Percentiles rank a stretch among this genome's conserved stretches.
Evolutionary conservation across 2,888 invertebrate genomes (phyloP).

Genomic region (Nomada flava): DNA sequence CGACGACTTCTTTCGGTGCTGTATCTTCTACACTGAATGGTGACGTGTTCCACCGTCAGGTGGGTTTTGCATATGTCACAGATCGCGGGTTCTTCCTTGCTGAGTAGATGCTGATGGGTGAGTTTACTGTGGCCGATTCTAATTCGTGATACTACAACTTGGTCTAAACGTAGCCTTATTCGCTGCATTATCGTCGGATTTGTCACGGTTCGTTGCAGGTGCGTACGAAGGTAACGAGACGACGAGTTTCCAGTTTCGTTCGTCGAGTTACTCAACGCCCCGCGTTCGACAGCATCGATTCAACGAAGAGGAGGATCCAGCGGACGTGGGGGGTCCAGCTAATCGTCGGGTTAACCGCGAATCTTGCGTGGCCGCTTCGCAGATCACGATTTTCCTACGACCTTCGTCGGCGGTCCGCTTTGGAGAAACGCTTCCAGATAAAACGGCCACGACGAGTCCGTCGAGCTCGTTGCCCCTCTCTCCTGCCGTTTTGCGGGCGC

Average conservation of each 20-base stretch:
- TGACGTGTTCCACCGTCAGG: too few relatives aligned
- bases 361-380: too few relatives aligned
- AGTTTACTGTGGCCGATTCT: too few relatives aligned
- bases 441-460: neutral
- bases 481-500: conserved; percentile 38
- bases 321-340: neutral
- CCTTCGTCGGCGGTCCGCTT: neutral
- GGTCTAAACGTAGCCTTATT: too few relatives aligned
- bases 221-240: conserved; percentile 1
- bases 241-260: neutral
- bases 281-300: too few relatives aligned
- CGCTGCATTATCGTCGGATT: neutral
- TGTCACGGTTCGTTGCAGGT: neutral
- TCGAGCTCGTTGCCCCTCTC: conserved; percentile 16
- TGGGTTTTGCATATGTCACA: too few relatives aligned
- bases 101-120: too few relatives aligned
- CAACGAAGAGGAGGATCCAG: too few relatives aligned
- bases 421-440: neutral
- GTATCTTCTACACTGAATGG: too few relatives aligned
- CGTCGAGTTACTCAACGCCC: neutral
- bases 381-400: neutral
- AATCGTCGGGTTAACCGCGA: neutral
- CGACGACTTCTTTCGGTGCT: too few relatives aligned
- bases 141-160: too few relatives aligned
- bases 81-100: too few relatives aligned